phyloP scores from a whole-genome alignment of 2,113 vertebrate species.

The Porphyrio hochstetteri region DNA sequence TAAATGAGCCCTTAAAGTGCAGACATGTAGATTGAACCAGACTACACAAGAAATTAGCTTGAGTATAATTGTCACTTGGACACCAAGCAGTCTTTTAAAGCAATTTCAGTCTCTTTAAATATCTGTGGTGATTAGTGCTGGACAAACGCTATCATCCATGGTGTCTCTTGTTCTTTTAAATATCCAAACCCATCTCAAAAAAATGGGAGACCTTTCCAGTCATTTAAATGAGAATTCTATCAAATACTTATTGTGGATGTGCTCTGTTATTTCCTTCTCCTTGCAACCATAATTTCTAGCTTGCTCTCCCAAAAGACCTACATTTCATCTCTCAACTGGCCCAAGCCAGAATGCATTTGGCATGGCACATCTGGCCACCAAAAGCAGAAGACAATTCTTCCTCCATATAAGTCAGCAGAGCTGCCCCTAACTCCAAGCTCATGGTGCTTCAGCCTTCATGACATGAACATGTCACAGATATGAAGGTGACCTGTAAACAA shows the following conservation, averaged over 20 bases:
- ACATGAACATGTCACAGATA: background rate
- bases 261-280: background rate
- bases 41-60: background rate
- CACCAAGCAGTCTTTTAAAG: background rate
- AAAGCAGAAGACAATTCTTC: background rate
- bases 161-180: background rate
- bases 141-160: background rate
- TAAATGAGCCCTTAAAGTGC: constrained; percentile 14
- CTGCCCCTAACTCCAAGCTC: background rate
- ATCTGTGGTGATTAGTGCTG: background rate
- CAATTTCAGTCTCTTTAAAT: background rate
- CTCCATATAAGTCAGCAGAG: background rate
- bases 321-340: background rate
- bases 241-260: background rate
- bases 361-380: background rate
- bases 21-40: background rate
- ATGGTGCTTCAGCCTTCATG: background rate
- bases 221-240: background rate
- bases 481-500: background rate
- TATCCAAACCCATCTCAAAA: background rate
- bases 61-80: background rate
- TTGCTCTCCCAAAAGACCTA: background rate
- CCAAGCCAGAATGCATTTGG: background rate
- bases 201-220: background rate
- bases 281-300: background rate